These are phyloP conservation scores for Scomber japonicus DNA, from an alignment of 2,113 vertebrate species.

Conservation along the genomic window DNA sequence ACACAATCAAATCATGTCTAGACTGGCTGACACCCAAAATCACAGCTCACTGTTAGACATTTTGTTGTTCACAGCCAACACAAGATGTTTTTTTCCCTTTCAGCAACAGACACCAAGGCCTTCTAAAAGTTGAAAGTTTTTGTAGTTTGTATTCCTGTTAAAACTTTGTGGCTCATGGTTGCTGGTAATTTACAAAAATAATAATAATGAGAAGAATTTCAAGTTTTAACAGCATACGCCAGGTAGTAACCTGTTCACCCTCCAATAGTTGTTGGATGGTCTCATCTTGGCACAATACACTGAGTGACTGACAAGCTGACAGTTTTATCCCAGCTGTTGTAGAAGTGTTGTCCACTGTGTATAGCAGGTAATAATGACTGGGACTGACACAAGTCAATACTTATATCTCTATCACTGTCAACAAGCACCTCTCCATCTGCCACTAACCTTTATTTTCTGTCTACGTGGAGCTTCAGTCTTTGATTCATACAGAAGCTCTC, in stretches of 20 bases:
- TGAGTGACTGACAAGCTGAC: constrained; percentile 12
- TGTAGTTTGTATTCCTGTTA: background rate
- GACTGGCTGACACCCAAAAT: constrained; percentile 39
- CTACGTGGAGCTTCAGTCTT: background rate
- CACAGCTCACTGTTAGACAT: constrained; percentile 37
- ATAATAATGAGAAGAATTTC: no score
- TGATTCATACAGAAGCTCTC: background rate
- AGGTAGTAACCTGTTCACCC: background rate
- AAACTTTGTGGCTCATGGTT: no score
- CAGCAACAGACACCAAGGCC: background rate
- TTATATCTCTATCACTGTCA: constrained; percentile 35
- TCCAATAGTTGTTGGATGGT: background rate
- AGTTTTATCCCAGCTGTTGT: constrained; percentile 2
- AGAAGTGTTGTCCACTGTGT: constrained; percentile 14
- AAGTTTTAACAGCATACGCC: no score
- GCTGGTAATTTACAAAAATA: no score
- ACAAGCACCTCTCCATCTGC: constrained; percentile 15
- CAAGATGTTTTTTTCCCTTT: background rate
- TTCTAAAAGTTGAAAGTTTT: background rate
- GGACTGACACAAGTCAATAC: constrained; percentile 43
- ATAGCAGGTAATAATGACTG: constrained; percentile 4
- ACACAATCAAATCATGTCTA: constrained; percentile 44
- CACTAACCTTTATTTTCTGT: constrained; percentile 15
- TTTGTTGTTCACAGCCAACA: constrained; percentile 20
- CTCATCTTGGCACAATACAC: background rate